Conservation (phyloP, 30 jellyfish, hydroid and myxozoan genomes). For the Hydra vulgaris region DNA sequence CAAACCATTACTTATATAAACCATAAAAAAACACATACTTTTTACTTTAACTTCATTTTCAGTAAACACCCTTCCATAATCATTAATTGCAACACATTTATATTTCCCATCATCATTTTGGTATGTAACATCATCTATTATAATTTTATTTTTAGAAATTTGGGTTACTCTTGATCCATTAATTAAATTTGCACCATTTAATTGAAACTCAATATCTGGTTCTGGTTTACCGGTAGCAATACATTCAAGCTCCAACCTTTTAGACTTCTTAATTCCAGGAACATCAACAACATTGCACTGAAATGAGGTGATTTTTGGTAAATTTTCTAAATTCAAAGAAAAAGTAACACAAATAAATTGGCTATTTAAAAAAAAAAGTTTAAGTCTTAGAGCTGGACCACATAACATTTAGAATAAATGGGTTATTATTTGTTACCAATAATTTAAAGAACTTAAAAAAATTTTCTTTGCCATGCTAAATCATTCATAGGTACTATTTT, state of each 20-base stretch:
- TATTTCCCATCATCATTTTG: constrained; percentile 15
- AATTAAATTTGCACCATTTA: background rate
- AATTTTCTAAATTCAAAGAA: background rate
- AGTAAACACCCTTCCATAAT: constrained; percentile 3
- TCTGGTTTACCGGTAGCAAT: constrained; percentile 11
- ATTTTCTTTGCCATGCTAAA: too few species aligned
- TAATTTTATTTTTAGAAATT: background rate
- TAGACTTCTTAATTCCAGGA: too few species aligned
- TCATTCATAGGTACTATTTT: too few species aligned
- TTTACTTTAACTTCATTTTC: background rate
- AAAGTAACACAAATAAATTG: too few species aligned
- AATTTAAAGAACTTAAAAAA: too few species aligned
- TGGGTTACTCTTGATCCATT: constrained; percentile 1
- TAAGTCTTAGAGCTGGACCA: too few species aligned
- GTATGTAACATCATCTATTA: background rate
- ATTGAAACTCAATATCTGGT: constrained; percentile 6
- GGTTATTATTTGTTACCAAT: too few species aligned
- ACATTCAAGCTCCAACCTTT: background rate
- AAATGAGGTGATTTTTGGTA: constrained; percentile 12
- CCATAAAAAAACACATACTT: constrained; percentile 7
- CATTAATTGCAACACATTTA: constrained; percentile 15
- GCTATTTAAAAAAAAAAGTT: too few species aligned
- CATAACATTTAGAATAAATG: too few species aligned
- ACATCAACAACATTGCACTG: background rate
- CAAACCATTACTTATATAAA: too few species aligned